Percentiles rank a stretch among this genome's conserved stretches.
Conservation (phyloP, 2,888 invertebrate genomes). For the Polietes domitor region DNA sequence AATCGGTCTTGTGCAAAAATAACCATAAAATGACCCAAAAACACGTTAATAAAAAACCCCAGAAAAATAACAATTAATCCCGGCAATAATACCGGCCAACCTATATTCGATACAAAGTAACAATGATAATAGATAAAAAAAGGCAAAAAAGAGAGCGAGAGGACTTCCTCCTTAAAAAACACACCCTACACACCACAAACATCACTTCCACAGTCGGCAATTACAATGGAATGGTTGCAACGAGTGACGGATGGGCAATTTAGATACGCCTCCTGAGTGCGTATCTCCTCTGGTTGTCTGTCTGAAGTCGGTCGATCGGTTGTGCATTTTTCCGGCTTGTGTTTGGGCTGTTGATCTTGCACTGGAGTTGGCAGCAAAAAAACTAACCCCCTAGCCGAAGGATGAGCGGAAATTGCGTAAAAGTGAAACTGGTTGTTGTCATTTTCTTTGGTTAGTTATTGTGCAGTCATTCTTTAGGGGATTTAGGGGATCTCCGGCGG, state of each 20-base stretch:
- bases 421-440: slow-evolving; percentile 78
- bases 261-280: slow-evolving; percentile 73
- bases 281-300: background rate
- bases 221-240: background rate
- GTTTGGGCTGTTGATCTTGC: slow-evolving; percentile 50
- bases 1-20: slow-evolving; percentile 41
- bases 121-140: slow-evolving; percentile 69
- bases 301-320: background rate
- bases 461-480: slow-evolving; percentile 60
- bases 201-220: background rate
- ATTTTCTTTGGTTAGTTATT: slow-evolving; percentile 74
- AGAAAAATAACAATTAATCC: slow-evolving; percentile 73
- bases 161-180: slow-evolving; percentile 45
- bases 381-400: slow-evolving; percentile 61
- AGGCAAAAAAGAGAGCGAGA: too few relatives aligned
- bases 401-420: slow-evolving; percentile 41
- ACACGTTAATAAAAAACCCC: slow-evolving; percentile 72
- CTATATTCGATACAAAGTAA: slow-evolving; percentile 53
- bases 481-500: slow-evolving; percentile 64
- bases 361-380: slow-evolving; percentile 44
- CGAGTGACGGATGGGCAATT: slow-evolving; percentile 77
- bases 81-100: slow-evolving; percentile 66
- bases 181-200: slow-evolving; percentile 10
- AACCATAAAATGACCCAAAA: slow-evolving; percentile 67
- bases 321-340: background rate